Conservation (phyloP, 1,140 invertebrate genomes). For the Drosophila kepulauana region DNA sequence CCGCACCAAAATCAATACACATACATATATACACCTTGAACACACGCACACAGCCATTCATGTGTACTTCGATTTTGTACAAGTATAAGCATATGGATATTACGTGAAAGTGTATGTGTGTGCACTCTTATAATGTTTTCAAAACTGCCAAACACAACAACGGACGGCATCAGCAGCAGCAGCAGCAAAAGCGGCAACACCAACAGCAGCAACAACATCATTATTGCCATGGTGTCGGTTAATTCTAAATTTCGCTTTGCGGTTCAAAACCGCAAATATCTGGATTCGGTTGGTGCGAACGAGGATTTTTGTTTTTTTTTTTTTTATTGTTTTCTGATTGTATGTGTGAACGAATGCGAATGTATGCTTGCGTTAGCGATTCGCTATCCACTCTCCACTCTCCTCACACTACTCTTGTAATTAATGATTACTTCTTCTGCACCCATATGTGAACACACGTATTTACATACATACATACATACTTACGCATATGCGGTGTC, state of each 20-base stretch:
- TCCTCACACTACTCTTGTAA: constrained; percentile 33
- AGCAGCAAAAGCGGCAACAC: not conserved
- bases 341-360: constrained; percentile 1
- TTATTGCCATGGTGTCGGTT: constrained; percentile 19
- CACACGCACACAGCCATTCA: not conserved
- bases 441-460: not conserved
- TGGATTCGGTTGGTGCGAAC: constrained; percentile 56
- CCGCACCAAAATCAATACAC: constrained; percentile 46
- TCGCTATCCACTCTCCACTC: constrained; percentile 3
- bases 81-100: constrained; percentile 8
- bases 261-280: constrained; percentile 54
- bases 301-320: constrained; percentile 27
- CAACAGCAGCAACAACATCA: constrained; percentile 1
- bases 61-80: constrained; percentile 10
- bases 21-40: constrained; percentile 7
- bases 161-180: constrained; percentile 2
- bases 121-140: constrained; percentile 35
- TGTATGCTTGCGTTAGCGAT: not conserved
- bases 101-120: not conserved
- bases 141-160: constrained; percentile 31
- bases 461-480: not conserved
- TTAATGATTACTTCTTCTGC: constrained; percentile 34
- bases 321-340: constrained; percentile 32
- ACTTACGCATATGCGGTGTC: constrained; percentile 8
- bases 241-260: constrained; percentile 42